A percentile compares a stretch with the other conserved stretches of the same genome.
phyloP scores from a whole-genome alignment of 64 coral and sea anemone species.

The Montipora foliosa region DNA sequence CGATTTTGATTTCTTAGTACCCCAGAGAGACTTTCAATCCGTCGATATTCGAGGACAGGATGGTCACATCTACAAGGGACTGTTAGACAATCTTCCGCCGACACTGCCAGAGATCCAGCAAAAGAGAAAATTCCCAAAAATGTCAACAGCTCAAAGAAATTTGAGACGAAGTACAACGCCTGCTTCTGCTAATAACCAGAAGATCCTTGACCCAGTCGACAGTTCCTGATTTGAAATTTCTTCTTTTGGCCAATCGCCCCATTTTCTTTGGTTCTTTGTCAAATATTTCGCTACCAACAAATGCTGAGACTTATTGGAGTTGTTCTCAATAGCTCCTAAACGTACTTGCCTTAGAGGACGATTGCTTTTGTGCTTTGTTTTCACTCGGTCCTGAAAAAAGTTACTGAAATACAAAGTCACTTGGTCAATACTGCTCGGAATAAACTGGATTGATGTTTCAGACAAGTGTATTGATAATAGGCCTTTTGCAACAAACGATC shows the following conservation, averaged over 20 bases:
- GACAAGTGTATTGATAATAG: too few species aligned
- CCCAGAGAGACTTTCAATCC: constrained; percentile 77
- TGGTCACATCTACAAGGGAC: constrained; percentile 96
- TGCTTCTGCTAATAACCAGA: not conserved
- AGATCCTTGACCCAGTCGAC: not conserved
- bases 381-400: too few species aligned
- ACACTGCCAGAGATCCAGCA: constrained; percentile 52
- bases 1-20: constrained; percentile 75
- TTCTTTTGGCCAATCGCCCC: not conserved
- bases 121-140: not conserved
- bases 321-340: not conserved
- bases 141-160: not conserved
- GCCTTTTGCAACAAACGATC: too few species aligned
- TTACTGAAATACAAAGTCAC: too few species aligned
- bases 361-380: too few species aligned
- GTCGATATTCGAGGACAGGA: constrained; percentile 96
- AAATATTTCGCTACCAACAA: not conserved
- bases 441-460: too few species aligned
- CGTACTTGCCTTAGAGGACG: not conserved
- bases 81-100: constrained; percentile 53
- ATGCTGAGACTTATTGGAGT: not conserved
- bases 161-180: constrained; percentile 35
- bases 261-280: not conserved
- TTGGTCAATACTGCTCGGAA: too few species aligned
- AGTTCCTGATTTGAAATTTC: not conserved